These are phyloP conservation scores for Sogatella furcifera DNA, from an alignment of 1,140 invertebrate species.

Conservation along the genomic window DNA sequence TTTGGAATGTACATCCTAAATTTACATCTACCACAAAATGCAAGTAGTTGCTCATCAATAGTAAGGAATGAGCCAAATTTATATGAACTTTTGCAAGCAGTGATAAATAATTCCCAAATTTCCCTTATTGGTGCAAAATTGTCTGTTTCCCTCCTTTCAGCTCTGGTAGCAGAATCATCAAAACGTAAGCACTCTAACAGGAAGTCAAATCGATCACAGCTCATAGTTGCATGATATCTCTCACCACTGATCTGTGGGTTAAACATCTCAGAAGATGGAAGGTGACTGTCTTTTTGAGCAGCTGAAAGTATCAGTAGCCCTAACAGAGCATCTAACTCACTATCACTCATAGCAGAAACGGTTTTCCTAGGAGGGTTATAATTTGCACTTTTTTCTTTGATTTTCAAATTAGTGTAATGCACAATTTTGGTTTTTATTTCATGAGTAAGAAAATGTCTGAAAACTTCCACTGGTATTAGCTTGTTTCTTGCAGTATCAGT, in stretches of 20 bases:
- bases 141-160: conserved; percentile 21
- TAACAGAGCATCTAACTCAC: conserved; percentile 14
- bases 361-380: background rate
- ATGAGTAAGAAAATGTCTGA: background rate
- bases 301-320: conserved; percentile 19
- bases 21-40: conserved; percentile 28
- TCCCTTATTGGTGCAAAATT: conserved; percentile 30
- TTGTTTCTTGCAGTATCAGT: background rate
- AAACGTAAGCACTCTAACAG: conserved; percentile 27
- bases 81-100: conserved; percentile 5
- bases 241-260: conserved; percentile 16
- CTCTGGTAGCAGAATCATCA: conserved; percentile 26
- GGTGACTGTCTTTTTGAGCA: conserved; percentile 23
- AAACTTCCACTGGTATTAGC: background rate
- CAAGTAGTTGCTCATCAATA: conserved; percentile 31
- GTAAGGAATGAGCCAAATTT: conserved; percentile 19
- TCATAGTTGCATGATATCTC: conserved; percentile 25
- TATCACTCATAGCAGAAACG: background rate
- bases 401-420: background rate
- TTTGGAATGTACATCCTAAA: conserved; percentile 33
- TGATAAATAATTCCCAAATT: conserved; percentile 26
- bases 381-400: background rate
- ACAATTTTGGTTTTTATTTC: background rate
- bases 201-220: conserved; percentile 27
- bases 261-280: conserved; percentile 21